Percentiles rank a stretch among this genome's conserved stretches.
These are phyloP conservation scores for Daphoenositta chrysoptera DNA, from an alignment of 2,113 vertebrate genomes.

Conservation along the genomic window DNA sequence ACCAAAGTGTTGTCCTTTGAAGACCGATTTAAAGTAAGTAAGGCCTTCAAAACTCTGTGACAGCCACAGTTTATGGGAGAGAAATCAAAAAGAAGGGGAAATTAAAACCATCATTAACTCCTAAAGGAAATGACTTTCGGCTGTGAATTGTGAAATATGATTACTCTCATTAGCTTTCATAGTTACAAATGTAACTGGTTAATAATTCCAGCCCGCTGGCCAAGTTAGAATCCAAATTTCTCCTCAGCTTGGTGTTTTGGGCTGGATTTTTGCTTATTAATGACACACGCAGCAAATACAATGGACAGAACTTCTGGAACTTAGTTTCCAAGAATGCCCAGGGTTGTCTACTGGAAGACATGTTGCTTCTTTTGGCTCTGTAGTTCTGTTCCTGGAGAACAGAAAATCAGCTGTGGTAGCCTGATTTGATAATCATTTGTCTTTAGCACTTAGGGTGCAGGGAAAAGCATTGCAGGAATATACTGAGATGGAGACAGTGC, in stretches of 20 bases:
- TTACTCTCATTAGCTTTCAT: slow-evolving; percentile 4
- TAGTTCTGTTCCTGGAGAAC: background rate
- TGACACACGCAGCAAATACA: background rate
- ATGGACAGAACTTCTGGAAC: background rate
- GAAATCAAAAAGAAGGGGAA: background rate
- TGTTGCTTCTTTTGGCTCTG: background rate
- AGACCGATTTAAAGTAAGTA: background rate
- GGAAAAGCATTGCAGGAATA: background rate
- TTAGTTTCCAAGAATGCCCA: background rate
- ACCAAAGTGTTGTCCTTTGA: background rate
- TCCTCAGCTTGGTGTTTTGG: background rate
- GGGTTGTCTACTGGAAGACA: background rate
- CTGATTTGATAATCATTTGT: background rate
- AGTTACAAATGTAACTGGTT: background rate
- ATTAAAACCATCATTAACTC: background rate
- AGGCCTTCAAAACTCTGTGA: background rate
- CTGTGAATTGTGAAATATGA: background rate
- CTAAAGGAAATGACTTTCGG: background rate
- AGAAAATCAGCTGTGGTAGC: background rate
- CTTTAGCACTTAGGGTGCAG: background rate
- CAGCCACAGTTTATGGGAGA: background rate
- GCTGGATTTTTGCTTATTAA: background rate
- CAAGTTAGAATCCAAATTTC: background rate
- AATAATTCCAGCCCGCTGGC: background rate
- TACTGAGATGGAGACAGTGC: background rate